These are phyloP conservation scores for Anhinga anhinga DNA, from an alignment of 2,113 vertebrate species.

Conservation along the genomic window DNA sequence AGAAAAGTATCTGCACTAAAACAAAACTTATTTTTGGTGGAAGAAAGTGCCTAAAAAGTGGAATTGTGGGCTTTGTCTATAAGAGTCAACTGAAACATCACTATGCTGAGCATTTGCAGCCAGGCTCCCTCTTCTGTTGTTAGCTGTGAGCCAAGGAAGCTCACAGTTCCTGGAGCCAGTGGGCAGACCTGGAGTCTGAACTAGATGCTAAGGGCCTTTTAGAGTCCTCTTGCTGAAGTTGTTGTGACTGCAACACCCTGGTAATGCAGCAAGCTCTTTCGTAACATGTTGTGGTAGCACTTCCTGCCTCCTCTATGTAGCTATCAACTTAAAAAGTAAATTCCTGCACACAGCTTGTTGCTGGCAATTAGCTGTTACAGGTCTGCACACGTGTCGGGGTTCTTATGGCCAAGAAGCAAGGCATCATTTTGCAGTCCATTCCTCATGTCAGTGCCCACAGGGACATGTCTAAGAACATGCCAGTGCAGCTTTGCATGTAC, in stretches of 20 bases:
- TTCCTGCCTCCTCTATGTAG: neutral
- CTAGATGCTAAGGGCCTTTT: neutral
- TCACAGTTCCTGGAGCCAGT: neutral
- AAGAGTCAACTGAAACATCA: neutral
- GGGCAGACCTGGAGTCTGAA: rapidly evolving
- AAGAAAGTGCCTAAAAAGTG: neutral
- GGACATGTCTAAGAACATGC: neutral
- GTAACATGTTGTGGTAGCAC: rapidly evolving
- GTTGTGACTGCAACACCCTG: neutral
- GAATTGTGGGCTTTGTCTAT: neutral
- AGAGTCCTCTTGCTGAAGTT: neutral
- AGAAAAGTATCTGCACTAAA: neutral
- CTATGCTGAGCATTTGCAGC: neutral
- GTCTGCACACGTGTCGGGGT: rapidly evolving
- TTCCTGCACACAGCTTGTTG: neutral
- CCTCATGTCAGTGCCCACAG: no score
- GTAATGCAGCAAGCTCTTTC: neutral
- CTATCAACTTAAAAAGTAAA: neutral
- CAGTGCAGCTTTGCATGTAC: neutral
- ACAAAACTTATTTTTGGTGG: neutral
- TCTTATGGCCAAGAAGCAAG: rapidly evolving
- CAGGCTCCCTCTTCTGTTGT: neutral
- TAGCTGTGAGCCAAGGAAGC: neutral
- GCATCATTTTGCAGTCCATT: neutral
- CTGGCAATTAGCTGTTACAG: neutral